Evolutionary conservation across 2,797 vertebrate species (phyloP).

Genomic region (Dryobates pubescens): DNA sequence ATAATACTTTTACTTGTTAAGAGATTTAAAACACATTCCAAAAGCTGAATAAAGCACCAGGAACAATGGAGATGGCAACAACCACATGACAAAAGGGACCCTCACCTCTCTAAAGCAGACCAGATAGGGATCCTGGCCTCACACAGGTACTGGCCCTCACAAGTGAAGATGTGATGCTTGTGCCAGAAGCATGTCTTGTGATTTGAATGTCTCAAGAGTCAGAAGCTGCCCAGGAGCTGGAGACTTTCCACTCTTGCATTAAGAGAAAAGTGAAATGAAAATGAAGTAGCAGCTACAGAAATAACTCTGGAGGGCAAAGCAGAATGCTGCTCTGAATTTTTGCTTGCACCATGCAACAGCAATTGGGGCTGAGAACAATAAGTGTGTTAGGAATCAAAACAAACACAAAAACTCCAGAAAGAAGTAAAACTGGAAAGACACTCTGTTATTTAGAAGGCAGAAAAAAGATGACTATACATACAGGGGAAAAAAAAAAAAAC

Average conservation of each 20-base stretch:
- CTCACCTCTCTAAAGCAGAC: not conserved
- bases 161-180: not conserved
- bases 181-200: not conserved
- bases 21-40: not conserved
- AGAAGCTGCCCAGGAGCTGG: not conserved
- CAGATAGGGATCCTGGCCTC: not conserved
- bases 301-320: not conserved
- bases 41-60: not conserved
- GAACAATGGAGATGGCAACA: rapidly evolving
- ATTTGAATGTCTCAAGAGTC: not conserved
- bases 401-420: not conserved
- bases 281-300: not conserved
- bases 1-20: not conserved
- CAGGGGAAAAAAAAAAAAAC: not conserved
- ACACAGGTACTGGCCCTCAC: not conserved
- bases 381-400: not conserved
- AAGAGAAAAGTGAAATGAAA: not conserved
- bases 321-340: not conserved
- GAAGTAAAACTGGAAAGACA: not conserved
- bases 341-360: not conserved
- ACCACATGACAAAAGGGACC: rapidly evolving
- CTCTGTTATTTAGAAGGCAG: not conserved
- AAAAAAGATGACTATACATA: not conserved
- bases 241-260: not conserved
- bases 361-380: not conserved